Conservation (phyloP, 2,888 invertebrate species). For the Byasa hedistus region DNA sequence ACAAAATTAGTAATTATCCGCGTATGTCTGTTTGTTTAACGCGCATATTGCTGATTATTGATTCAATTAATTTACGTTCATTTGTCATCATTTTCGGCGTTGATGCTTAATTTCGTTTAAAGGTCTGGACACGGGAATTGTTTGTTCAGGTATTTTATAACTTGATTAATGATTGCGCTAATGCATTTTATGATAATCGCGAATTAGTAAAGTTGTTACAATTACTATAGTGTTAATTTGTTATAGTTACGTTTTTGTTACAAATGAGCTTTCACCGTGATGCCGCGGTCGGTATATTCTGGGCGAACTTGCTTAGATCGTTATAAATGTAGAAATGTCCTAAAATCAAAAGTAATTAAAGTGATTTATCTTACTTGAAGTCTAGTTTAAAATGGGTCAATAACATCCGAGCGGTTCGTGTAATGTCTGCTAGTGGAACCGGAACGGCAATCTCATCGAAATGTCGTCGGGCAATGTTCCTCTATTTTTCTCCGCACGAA, state of each 20-base stretch:
- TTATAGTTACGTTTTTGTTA: no score
- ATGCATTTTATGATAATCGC: conserved; percentile 10
- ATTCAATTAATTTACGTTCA: conserved; percentile 36
- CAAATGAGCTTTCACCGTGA: no score
- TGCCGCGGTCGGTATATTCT: no score
- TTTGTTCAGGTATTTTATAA: conserved; percentile 14
- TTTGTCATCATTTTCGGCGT: conserved; percentile 27
- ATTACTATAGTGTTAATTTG: no score
- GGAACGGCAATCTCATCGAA: conserved; percentile 31
- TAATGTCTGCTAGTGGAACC: conserved; percentile 16
- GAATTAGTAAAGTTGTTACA: conserved; percentile 8
- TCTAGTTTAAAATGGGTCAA: background rate
- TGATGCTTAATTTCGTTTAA: conserved; percentile 30
- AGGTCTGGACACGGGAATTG: conserved; percentile 16
- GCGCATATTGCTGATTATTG: conserved; percentile 37
- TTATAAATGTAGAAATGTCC: no score
- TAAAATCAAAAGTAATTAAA: no score
- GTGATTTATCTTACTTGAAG: no score
- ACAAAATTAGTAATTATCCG: conserved; percentile 40
- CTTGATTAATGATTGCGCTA: conserved; percentile 27
- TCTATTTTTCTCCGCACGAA: conserved; percentile 34
- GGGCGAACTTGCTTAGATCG: no score
- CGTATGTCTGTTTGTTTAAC: conserved; percentile 29
- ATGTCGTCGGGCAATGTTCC: conserved; percentile 28
- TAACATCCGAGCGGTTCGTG: background rate